Base-by-base conservation (phyloP, 2,113 vertebrate genomes). In the Nematolebias whitei region DNA sequence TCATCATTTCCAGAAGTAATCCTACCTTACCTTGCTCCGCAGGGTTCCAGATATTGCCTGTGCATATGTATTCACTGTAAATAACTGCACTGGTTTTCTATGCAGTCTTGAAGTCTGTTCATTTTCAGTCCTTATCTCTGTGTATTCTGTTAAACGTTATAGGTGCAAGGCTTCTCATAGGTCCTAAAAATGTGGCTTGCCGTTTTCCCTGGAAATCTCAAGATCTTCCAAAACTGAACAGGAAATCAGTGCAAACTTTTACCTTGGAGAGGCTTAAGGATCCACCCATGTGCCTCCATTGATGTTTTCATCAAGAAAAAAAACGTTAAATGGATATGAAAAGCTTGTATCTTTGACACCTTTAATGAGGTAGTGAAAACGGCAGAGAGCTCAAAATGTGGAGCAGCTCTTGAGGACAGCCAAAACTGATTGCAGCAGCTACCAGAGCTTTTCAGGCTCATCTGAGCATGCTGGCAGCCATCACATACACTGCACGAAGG, bases 221-320 rank as follows among this genome's bases (percentile, higher is more conserved):
- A 67, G 78, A 67, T 61, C 57, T 65, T 54, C 1, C 40, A 7
- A 45, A 76, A 39, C 10, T 53, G n/a, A 1, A 1, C 68, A 60
- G 65, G 68, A 84, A 82, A 82, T 88, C 44, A 79, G 50, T 26
- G 43, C 60, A 75, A 79, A 71, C 64, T 64, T 68, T 76, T 64
- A 44, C 29, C 39, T 54, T 8, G 22, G 35, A 67, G 32, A 48
- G 50, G 41, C 23, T 11, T 26, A 22, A 35, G 12, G 38, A n/a
- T 35, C 39, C n/a, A 53, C 61, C 54, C 26, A 62, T 39, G 47
- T 60, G 58, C 58, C 53, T 41, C 29, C 8, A 18, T 35, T 40
- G 32, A 60, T 47, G 29, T 3, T 66, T 80, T 76, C 45, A 57
- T 68, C 11, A 53, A 62, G 48, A 52, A 39, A 48, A 63, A 22